phyloP scores from a whole-genome alignment of 2,797 vertebrate species.

The Thalassophryne amazonica region DNA sequence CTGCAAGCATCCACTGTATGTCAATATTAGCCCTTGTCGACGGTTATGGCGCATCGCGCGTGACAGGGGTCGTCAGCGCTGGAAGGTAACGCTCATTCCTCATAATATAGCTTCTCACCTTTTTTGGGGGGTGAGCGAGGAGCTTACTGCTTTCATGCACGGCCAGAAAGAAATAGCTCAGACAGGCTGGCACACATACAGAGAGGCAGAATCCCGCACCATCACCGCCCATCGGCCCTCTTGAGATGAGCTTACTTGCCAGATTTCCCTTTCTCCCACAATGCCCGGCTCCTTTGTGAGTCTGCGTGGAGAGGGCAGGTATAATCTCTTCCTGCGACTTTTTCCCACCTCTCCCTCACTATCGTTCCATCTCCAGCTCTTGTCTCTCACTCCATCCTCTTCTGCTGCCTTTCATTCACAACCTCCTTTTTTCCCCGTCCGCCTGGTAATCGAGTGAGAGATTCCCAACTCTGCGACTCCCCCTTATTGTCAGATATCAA shows the following conservation, averaged over 20 bases:
- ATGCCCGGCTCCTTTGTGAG: slow-evolving; percentile 31
- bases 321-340: slow-evolving; percentile 55
- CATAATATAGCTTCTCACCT: slow-evolving; percentile 44
- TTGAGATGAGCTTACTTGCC: slow-evolving; percentile 82
- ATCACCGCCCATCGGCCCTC: slow-evolving; percentile 72
- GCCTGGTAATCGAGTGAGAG: slow-evolving; percentile 75
- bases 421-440: slow-evolving; percentile 35
- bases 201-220: slow-evolving; percentile 55
- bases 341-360: slow-evolving; percentile 38
- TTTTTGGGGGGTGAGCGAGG: slow-evolving; percentile 47
- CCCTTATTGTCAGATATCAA: slow-evolving; percentile 78
- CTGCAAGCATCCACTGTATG: slow-evolving; percentile 55
- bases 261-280: slow-evolving; percentile 64
- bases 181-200: slow-evolving; percentile 9
- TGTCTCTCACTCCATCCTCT: slow-evolving; percentile 72
- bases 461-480: slow-evolving; percentile 62
- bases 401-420: slow-evolving; percentile 65
- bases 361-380: slow-evolving; percentile 50
- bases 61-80: slow-evolving; percentile 64
- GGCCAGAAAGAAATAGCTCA: slow-evolving; percentile 42
- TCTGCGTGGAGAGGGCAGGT: slow-evolving; percentile 41
- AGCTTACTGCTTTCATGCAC: slow-evolving; percentile 56
- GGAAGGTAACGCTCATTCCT: slow-evolving; percentile 54
- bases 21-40: slow-evolving; percentile 59
- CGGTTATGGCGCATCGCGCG: slow-evolving; percentile 31